Base-by-base conservation (phyloP, 2,888 invertebrate species). In the Andrena chrysosceles region DNA sequence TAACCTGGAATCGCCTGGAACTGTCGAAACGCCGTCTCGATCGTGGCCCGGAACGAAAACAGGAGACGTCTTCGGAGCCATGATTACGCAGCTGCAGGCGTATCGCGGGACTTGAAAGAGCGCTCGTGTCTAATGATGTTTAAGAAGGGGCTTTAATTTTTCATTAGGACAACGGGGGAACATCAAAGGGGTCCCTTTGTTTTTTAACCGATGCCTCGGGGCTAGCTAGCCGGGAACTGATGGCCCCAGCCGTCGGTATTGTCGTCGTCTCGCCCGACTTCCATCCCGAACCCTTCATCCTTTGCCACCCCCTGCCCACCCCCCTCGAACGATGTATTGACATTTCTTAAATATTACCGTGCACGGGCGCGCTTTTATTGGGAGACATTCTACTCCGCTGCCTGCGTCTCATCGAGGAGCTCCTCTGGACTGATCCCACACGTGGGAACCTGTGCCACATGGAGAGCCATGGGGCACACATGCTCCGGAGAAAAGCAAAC, bases 141-240 rank as follows among this genome's bases (percentile, higher is more conserved):
- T 93, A 93, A 93, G 93, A 90, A 93, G 92, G 92, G 92, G 92
- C 93, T 93, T 93, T 93, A 94, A 94, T 93, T 93, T 93, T 93
- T 94, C 93, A 94, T 94, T 93, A 93, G 92, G 90, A 92, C 90
- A 90, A 89, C 91, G 90, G 88, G 56, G 87, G 89, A 85, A 93
- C 91, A 92, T 93, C 93, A 93, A 93, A 94, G 92, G 87, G 89
- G 86, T 90, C 90, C 89, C 90, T 93, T 91, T 90, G 91, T 93
- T 93, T 93, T 93, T 93, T 91, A 90, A 90, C 89, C 89, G 87
- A 90, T 92, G 93, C 93, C 93, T 89, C 84, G 87, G 81, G 93
- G 93, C 92, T 87, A 89, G 88, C 85, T 83, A 89, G 78, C 85
- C 78, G 84, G 84, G 85, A 84, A 82, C 77, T 64, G 86, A 87